Percentiles rank a stretch among this genome's conserved stretches.
Conservation (phyloP, 2,797 vertebrate genomes). For the Leptoclinus maculatus region DNA sequence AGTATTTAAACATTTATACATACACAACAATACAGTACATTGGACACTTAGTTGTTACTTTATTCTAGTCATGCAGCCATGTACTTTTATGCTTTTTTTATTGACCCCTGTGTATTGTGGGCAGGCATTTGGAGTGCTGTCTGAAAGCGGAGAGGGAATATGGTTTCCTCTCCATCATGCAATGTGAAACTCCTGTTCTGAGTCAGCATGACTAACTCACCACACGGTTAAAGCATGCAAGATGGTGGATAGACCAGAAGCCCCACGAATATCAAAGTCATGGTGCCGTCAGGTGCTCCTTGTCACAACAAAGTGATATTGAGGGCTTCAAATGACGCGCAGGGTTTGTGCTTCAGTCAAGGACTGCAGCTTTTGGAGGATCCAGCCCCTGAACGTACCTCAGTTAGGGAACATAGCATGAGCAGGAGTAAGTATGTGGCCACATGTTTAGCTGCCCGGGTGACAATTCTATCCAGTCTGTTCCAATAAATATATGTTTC, state of each 20-base stretch:
- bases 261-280: conserved; percentile 8
- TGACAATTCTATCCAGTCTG: background rate
- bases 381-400: background rate
- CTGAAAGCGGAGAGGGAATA: conserved; percentile 1
- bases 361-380: background rate
- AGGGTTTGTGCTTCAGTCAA: background rate
- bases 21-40: background rate
- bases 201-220: conserved; percentile 1
- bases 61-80: conserved; percentile 7
- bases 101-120: conserved; percentile 1
- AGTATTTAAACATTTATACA: background rate
- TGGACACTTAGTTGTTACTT: background rate
- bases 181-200: conserved; percentile 1
- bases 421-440: background rate
- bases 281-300: background rate
- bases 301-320: conserved; percentile 9
- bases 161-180: conserved; percentile 3
- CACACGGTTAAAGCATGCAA: conserved; percentile 6
- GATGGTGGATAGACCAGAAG: conserved; percentile 7
- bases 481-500: background rate
- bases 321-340: background rate
- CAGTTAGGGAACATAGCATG: background rate
- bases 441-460: background rate
- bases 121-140: conserved; percentile 24
- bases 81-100: conserved; percentile 8